phyloP scores from a whole-genome alignment of 2,888 invertebrate species.

The Leptinotarsa rubiginosa region DNA sequence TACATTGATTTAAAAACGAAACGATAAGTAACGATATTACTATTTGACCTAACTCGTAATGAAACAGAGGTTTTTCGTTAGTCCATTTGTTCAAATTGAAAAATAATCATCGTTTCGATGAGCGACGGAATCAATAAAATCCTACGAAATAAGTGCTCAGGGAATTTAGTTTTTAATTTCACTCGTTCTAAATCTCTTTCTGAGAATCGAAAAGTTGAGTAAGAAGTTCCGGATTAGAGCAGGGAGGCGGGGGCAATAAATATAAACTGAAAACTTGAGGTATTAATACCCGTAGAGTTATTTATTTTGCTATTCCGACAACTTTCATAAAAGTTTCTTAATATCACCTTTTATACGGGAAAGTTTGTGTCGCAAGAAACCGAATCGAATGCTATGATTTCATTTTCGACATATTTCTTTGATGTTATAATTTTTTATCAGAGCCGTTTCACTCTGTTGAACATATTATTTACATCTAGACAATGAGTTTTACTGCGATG shows the following conservation, averaged over 20 bases:
- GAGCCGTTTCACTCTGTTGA: not conserved
- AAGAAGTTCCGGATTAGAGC: slow-evolving; percentile 14
- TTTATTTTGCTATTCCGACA: slow-evolving; percentile 35
- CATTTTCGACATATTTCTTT: slow-evolving; percentile 1
- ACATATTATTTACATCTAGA: not conserved
- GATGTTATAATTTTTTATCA: slow-evolving; percentile 8
- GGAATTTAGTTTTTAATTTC: slow-evolving; percentile 33
- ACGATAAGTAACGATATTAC: no score
- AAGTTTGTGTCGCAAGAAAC: not conserved
- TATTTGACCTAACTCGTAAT: no score
- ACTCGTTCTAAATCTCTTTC: slow-evolving; percentile 29
- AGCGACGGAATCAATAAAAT: not conserved
- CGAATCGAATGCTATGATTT: not conserved
- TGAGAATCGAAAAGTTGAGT: slow-evolving; percentile 21
- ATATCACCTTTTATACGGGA: slow-evolving; percentile 30
- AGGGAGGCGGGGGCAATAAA: slow-evolving; percentile 30
- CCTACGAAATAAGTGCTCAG: slow-evolving; percentile 21
- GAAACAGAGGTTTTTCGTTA: no score
- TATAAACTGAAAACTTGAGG: slow-evolving; percentile 34
- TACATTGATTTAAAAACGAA: no score
- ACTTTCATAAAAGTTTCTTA: slow-evolving; percentile 35
- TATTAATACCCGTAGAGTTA: slow-evolving; percentile 39
- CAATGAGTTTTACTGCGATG: no score
- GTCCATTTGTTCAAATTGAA: not conserved
- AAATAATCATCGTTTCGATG: not conserved